Percentiles rank a stretch among this genome's conserved stretches.
Conservation (phyloP, 64 coral and sea anemone species). For the Montipora foliosa region DNA sequence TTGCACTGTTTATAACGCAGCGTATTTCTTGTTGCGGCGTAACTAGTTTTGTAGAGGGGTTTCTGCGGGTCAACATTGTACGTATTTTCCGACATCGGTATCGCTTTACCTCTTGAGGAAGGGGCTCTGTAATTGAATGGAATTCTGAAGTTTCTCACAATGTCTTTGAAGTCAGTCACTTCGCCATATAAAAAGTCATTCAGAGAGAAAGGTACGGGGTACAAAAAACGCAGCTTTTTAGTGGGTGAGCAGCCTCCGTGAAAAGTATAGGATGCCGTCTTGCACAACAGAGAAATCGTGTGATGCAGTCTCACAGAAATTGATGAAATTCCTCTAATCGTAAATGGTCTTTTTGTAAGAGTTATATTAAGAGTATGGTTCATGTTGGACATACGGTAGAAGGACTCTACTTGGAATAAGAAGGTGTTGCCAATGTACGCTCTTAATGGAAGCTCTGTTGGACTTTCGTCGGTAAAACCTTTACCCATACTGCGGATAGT, state of each 20-base stretch:
- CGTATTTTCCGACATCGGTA: constrained; percentile 87
- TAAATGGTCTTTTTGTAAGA: constrained; percentile 72
- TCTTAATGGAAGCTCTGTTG: constrained; percentile 31
- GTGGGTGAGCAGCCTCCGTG: constrained; percentile 89
- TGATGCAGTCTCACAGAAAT: constrained; percentile 74
- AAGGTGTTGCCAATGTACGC: constrained; percentile 73
- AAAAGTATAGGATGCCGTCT: constrained; percentile 64
- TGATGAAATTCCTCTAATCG: constrained; percentile 80
- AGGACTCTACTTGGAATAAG: constrained; percentile 64
- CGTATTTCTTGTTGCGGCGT: constrained; percentile 72
- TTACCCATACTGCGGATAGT: constrained; percentile 48
- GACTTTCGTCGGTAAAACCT: constrained; percentile 1
- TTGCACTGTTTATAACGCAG: constrained; percentile 94
- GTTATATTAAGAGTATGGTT: constrained; percentile 68
- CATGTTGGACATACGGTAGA: constrained; percentile 32
- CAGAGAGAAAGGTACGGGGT: constrained; percentile 69
- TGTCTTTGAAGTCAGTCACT: constrained; percentile 68
- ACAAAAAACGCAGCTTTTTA: constrained; percentile 84
- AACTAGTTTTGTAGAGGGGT: constrained; percentile 87
- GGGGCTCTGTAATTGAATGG: constrained; percentile 96
- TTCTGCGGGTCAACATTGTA: constrained; percentile 93
- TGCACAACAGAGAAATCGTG: constrained; percentile 80
- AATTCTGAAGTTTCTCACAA: constrained; percentile 71
- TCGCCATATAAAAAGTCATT: constrained; percentile 43
- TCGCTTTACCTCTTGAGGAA: constrained; percentile 91